phyloP scores from a whole-genome alignment of 2,113 vertebrate genomes.

The Taxidea taxus region DNA sequence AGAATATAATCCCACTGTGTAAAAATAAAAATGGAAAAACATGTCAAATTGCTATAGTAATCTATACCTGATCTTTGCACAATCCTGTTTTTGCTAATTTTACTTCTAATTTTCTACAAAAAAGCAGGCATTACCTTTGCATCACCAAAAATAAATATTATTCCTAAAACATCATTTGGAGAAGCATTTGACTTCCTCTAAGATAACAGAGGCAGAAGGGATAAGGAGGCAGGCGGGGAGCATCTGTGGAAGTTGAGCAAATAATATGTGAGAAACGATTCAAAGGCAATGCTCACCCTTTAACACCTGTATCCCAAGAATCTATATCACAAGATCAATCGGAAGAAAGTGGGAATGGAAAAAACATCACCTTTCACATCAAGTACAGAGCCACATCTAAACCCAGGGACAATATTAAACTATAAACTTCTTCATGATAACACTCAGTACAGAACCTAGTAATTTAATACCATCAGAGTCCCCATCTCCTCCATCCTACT shows the following conservation, averaged over 20 bases:
- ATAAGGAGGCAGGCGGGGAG: background rate
- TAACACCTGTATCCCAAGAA: background rate
- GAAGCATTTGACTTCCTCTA: background rate
- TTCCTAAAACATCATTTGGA: background rate
- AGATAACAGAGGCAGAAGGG: background rate
- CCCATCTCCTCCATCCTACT: background rate
- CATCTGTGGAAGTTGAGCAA: background rate
- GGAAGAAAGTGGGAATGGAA: background rate
- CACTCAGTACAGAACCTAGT: background rate
- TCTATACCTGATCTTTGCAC: background rate
- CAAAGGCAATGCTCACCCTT: background rate
- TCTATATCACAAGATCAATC: background rate
- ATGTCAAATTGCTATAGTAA: background rate
- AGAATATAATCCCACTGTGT: background rate
- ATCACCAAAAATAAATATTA: background rate
- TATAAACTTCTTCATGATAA: background rate
- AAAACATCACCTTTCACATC: background rate
- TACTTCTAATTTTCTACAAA: constrained; percentile 7
- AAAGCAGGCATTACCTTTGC: background rate
- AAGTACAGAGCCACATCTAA: background rate
- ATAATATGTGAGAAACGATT: background rate
- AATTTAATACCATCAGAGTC: background rate
- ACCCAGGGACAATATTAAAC: background rate
- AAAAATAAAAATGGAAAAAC: constrained; percentile 18
- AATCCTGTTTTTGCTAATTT: constrained; percentile 3